Evolutionary conservation across 2,797 vertebrate species (phyloP).

Genomic region (Phyllotis vaccarum): DNA sequence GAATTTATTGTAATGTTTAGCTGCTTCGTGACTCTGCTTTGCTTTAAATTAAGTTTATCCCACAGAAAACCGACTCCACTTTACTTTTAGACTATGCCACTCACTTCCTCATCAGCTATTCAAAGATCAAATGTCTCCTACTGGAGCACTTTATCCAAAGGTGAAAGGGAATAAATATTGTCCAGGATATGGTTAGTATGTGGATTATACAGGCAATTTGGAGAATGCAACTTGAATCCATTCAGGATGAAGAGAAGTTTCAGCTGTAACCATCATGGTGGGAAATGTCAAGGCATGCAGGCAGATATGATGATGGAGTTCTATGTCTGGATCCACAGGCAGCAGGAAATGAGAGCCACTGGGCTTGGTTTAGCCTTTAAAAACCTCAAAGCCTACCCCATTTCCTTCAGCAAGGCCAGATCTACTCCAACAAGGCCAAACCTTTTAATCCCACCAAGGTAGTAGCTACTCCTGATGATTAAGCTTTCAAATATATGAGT

Average conservation of each 20-base stretch:
- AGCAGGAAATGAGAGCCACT: background rate
- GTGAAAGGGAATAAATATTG: background rate
- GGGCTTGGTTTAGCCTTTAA: background rate
- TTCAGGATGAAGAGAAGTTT: background rate
- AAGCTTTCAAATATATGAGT: background rate
- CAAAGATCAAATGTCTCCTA: background rate
- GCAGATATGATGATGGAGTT: background rate
- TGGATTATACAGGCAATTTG: background rate
- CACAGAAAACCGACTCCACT: background rate
- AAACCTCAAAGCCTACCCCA: background rate
- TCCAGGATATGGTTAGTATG: background rate
- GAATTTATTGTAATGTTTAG: background rate
- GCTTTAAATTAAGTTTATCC: background rate
- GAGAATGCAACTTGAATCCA: background rate
- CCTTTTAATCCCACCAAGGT: no score
- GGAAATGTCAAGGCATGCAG: no score
- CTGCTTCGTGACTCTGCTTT: background rate
- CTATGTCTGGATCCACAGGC: background rate
- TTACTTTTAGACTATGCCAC: background rate
- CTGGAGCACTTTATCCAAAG: background rate
- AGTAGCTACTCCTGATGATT: background rate
- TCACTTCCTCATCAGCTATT: background rate
- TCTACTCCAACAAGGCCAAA: background rate
- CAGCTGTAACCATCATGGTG: background rate
- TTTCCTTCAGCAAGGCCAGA: background rate